phyloP scores from a whole-genome alignment of 2,797 vertebrate genomes.

The Passerculus sandwichensis region DNA sequence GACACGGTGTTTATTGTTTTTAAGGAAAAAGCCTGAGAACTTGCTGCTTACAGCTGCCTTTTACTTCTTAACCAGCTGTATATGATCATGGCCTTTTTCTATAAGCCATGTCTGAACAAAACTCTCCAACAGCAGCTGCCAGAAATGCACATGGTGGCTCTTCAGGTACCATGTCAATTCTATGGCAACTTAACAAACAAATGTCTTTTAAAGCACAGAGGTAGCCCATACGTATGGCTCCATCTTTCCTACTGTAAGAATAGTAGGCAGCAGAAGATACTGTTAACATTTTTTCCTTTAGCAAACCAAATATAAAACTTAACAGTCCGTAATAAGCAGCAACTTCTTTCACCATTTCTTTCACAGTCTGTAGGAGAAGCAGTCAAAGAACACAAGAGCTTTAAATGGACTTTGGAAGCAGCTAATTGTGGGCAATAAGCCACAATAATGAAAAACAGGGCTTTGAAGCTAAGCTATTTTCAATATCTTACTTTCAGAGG shows the following conservation, averaged over 20 bases:
- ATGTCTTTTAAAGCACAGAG: neutral
- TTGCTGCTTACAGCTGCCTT: too few relatives aligned
- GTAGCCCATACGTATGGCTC: neutral
- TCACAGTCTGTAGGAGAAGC: constrained; percentile 31
- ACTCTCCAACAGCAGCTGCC: neutral
- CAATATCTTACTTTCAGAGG: constrained; percentile 17
- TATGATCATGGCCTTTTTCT: too few relatives aligned
- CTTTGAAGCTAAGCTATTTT: constrained; percentile 4
- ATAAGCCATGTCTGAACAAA: too few relatives aligned
- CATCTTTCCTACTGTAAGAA: constrained; percentile 8
- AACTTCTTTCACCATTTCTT: constrained; percentile 22
- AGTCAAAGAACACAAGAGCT: neutral
- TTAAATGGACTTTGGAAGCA: neutral
- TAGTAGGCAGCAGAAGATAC: neutral
- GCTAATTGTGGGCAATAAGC: neutral
- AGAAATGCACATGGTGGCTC: neutral
- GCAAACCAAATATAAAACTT: constrained; percentile 38
- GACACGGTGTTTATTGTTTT: too few relatives aligned
- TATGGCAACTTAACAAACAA: neutral
- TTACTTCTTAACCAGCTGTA: too few relatives aligned
- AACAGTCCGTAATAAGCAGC: neutral
- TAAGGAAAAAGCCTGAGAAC: too few relatives aligned
- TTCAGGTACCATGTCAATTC: neutral
- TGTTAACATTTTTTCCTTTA: constrained; percentile 28
- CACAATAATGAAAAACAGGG: constrained; percentile 56